These are phyloP conservation scores for Microcaecilia unicolor DNA, from an alignment of 2,797 vertebrate genomes.

Conservation along the genomic window DNA sequence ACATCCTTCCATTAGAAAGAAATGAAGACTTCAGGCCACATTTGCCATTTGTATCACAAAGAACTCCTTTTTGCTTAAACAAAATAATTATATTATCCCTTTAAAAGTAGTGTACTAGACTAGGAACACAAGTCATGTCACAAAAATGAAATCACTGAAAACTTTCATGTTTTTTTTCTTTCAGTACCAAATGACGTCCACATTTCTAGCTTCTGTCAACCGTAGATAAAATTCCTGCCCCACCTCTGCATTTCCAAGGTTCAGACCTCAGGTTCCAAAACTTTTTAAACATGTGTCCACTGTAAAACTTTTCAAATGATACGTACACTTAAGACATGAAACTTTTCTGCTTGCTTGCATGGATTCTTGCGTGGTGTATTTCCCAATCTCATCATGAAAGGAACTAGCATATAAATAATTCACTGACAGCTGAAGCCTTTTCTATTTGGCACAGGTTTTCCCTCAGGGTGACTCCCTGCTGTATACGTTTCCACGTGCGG, in stretches of 20 bases:
- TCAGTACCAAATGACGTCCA: no score
- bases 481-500: constrained; percentile 43
- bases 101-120: constrained; percentile 24
- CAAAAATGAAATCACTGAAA: constrained; percentile 30
- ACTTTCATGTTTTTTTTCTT: no score
- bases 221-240: no score
- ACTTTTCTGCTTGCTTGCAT: constrained; percentile 28
- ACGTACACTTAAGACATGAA: constrained; percentile 8
- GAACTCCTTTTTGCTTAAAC: constrained; percentile 49
- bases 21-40: constrained; percentile 62
- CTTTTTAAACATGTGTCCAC: constrained; percentile 37
- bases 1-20: constrained; percentile 74
- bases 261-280: constrained; percentile 47
- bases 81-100: constrained; percentile 47
- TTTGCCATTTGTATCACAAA: constrained; percentile 61
- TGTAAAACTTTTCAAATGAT: constrained; percentile 25
- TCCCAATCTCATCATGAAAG: constrained; percentile 59
- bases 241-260: constrained; percentile 37
- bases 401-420: constrained; percentile 33
- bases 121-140: constrained; percentile 33
- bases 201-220: constrained; percentile 29
- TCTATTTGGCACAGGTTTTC: constrained; percentile 45
- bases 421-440: constrained; percentile 46
- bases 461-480: constrained; percentile 36
- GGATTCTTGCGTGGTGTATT: constrained; percentile 37